A percentile compares a stretch with the other conserved stretches of the same genome.
Evolutionary conservation across 2,888 invertebrate genomes (phyloP).

Genomic region (Lithophane semibrunnea): DNA sequence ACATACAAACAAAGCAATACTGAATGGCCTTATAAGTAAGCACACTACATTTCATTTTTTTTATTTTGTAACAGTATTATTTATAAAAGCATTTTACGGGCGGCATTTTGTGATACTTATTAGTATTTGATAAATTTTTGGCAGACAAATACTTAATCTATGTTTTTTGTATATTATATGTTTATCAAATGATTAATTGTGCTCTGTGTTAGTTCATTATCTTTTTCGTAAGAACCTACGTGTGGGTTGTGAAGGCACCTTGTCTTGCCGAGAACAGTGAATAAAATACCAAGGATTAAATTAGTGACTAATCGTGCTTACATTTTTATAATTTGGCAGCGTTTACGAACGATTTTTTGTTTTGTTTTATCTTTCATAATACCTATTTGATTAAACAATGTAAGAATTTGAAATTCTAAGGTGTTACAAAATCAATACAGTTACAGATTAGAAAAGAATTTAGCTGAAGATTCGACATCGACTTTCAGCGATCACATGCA

Average conservation of each 20-base stretch:
- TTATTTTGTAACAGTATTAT: constrained; percentile 82
- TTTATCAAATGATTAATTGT: constrained; percentile 41
- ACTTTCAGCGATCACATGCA: constrained; percentile 17
- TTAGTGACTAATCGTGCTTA: constrained; percentile 18
- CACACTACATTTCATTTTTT: constrained; percentile 71
- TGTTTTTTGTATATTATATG: constrained; percentile 34
- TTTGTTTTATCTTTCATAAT: neutral
- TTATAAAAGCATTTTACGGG: constrained; percentile 76
- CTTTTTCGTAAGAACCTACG: constrained; percentile 36
- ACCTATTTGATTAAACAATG: neutral
- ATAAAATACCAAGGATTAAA: constrained; percentile 50
- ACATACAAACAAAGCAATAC: constrained; percentile 81
- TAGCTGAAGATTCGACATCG: neutral
- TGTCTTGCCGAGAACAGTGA: constrained; percentile 54
- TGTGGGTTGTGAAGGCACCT: constrained; percentile 66
- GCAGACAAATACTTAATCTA: constrained; percentile 54
- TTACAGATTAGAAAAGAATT: neutral
- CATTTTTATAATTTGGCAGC: constrained; percentile 25
- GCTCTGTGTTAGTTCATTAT: constrained; percentile 35
- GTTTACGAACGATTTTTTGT: neutral
- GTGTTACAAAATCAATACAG: constrained; percentile 7
- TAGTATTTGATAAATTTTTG: constrained; percentile 58
- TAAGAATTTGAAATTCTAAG: neutral
- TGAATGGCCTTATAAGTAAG: constrained; percentile 80
- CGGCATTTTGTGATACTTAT: constrained; percentile 78